Conservation (phyloP, 2,113 vertebrate species). For the Turdus rufiventris region DNA sequence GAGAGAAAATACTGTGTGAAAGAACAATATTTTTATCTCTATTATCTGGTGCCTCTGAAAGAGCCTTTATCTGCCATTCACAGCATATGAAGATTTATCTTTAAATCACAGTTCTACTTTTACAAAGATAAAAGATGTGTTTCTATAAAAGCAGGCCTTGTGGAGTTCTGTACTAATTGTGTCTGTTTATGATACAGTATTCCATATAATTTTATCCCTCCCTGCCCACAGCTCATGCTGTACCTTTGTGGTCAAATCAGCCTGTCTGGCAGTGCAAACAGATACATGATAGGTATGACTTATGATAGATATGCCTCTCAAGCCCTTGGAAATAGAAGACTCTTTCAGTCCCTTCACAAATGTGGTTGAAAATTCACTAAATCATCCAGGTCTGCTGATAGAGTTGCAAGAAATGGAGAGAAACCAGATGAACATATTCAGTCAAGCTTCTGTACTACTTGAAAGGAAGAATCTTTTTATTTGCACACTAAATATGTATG, state of each 20-base stretch:
- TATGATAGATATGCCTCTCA: not conserved
- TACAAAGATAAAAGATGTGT: constrained; percentile 9
- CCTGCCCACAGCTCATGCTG: not conserved
- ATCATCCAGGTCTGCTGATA: not conserved
- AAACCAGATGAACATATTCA: not conserved
- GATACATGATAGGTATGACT: not conserved
- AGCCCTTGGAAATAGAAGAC: not conserved
- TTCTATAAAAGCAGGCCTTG: constrained; percentile 5
- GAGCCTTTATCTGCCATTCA: constrained; percentile 46
- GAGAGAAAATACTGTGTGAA: not conserved
- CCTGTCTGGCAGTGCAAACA: not conserved
- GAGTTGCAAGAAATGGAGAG: not conserved
- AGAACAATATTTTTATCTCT: constrained; percentile 21
- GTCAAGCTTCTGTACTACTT: not conserved
- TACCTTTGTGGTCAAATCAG: not conserved
- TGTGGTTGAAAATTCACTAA: not conserved
- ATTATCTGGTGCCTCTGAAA: constrained; percentile 25
- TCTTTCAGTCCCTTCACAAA: not conserved
- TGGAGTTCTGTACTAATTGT: constrained; percentile 17
- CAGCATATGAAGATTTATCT: not conserved
- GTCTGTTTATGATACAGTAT: not conserved
- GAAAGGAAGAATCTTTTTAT: not conserved
- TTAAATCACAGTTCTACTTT: constrained; percentile 33
- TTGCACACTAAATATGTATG: not conserved
- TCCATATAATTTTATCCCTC: not conserved